These are phyloP conservation scores for Sabellastarte sp. DNA, from an alignment of 2,888 invertebrate genomes.

Conservation along the genomic window DNA sequence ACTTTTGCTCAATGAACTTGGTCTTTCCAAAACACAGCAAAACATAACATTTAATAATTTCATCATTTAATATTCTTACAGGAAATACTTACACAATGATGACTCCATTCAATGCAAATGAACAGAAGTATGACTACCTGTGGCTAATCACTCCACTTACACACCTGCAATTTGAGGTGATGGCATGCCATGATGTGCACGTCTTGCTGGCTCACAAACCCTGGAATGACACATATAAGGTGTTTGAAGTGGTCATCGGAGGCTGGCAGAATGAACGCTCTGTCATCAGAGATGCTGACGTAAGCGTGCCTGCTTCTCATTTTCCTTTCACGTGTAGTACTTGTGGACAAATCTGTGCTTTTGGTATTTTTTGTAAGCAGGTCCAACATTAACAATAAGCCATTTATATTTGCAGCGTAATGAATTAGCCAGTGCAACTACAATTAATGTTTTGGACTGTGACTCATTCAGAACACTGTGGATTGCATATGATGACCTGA, in stretches of 20 bases:
- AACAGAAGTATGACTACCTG: not conserved
- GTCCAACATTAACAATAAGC: too few relatives aligned
- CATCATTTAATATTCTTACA: too few relatives aligned
- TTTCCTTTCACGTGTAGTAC: too few relatives aligned
- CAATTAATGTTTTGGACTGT: conserved; percentile 9
- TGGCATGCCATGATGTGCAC: conserved; percentile 20
- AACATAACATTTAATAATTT: too few relatives aligned
- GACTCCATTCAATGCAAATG: not conserved
- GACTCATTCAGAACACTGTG: conserved; percentile 10
- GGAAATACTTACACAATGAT: conserved; percentile 5
- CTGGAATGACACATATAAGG: not conserved
- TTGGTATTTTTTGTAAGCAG: too few relatives aligned
- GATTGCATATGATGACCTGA: conserved; percentile 10
- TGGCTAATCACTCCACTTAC: not conserved
- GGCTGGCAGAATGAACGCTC: not conserved
- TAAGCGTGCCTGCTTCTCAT: too few relatives aligned
- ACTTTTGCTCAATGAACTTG: too few relatives aligned
- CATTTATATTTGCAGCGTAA: not conserved
- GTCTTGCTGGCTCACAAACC: conserved; percentile 5
- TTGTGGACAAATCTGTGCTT: too few relatives aligned
- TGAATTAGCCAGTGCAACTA: not conserved
- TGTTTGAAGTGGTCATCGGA: conserved; percentile 4
- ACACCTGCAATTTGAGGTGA: conserved; percentile 9
- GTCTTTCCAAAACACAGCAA: too few relatives aligned
- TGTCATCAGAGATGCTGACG: not conserved